A percentile compares a stretch with the other conserved stretches of the same genome.
Conservation (phyloP, 1,140 invertebrate species). For the Bombus polaris region DNA sequence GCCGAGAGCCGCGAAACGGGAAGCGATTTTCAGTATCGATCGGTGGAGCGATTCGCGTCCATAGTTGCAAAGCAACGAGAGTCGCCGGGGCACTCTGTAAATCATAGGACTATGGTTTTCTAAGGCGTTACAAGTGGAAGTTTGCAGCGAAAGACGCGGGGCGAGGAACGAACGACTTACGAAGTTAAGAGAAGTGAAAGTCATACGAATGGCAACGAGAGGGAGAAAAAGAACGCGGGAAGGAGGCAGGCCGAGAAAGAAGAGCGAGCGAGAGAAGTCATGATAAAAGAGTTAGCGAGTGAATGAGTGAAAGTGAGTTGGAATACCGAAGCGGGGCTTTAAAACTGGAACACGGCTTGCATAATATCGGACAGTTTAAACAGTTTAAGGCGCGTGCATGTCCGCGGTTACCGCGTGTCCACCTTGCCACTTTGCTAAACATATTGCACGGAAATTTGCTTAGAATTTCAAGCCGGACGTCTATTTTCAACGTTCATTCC, state of each 20-base stretch:
- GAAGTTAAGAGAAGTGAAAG: constrained; percentile 72
- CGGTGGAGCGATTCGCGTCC: neutral
- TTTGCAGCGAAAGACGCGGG: constrained; percentile 20
- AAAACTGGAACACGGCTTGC: constrained; percentile 78
- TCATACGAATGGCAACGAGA: constrained; percentile 59
- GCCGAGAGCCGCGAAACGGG: neutral
- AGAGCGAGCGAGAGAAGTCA: constrained; percentile 38
- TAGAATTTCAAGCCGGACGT: neutral
- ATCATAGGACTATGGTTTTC: constrained; percentile 48
- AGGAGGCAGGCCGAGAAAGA: constrained; percentile 24
- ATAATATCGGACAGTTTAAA: constrained; percentile 75
- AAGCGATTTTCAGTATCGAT: neutral
- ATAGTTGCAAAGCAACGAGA: constrained; percentile 12
- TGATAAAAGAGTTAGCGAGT: constrained; percentile 72
- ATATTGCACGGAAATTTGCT: constrained; percentile 22
- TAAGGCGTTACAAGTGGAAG: constrained; percentile 49
- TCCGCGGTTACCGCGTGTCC: constrained; percentile 34
- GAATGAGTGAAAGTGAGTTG: constrained; percentile 79
- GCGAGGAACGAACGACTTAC: constrained; percentile 54
- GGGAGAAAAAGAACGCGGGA: constrained; percentile 12
- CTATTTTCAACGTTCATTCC: neutral
- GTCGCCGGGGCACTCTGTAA: constrained; percentile 14
- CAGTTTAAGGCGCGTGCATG: constrained; percentile 66
- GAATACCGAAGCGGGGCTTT: constrained; percentile 74
- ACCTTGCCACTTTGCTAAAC: constrained; percentile 23